A percentile compares a stretch with the other conserved stretches of the same genome.
Conservation (phyloP, 2,797 vertebrate genomes). For the Leptoclinus maculatus region DNA sequence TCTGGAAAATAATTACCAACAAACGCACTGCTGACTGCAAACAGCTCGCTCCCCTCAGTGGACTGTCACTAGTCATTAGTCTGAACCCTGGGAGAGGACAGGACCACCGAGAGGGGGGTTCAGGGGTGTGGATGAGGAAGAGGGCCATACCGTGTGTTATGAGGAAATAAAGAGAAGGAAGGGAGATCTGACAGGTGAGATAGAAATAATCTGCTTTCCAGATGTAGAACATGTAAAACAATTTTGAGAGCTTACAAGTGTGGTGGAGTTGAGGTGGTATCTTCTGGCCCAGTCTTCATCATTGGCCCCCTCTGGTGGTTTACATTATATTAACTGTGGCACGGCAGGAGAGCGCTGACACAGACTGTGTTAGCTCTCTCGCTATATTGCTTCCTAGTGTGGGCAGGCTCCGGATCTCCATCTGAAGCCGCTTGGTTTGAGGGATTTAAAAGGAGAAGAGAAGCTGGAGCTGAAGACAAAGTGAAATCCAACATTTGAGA, state of each 20-base stretch:
- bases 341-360: not conserved
- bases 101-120: constrained; percentile 56
- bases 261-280: not conserved
- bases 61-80: constrained; percentile 96
- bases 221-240: constrained; percentile 66
- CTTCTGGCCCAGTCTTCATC: constrained; percentile 38
- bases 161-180: constrained; percentile 57
- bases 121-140: constrained; percentile 31
- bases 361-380: constrained; percentile 15
- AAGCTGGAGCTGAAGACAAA: not conserved
- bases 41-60: constrained; percentile 96
- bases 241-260: constrained; percentile 33
- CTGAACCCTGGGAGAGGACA: constrained; percentile 82
- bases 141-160: constrained; percentile 45
- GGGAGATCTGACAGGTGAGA: constrained; percentile 59
- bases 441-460: constrained; percentile 10
- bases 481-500: constrained; percentile 15
- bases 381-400: constrained; percentile 3
- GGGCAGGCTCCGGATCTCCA: constrained; percentile 22
- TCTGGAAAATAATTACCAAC: constrained; percentile 99
- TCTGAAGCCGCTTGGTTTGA: not conserved
- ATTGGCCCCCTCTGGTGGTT: constrained; percentile 75
- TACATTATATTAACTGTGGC: constrained; percentile 45
- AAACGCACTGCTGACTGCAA: constrained; percentile 97
- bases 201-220: constrained; percentile 59